A percentile compares a stretch with the other conserved stretches of the same genome.
These are phyloP conservation scores for Lysandra bellargus DNA, from an alignment of 2,888 invertebrate species.

Conservation along the genomic window DNA sequence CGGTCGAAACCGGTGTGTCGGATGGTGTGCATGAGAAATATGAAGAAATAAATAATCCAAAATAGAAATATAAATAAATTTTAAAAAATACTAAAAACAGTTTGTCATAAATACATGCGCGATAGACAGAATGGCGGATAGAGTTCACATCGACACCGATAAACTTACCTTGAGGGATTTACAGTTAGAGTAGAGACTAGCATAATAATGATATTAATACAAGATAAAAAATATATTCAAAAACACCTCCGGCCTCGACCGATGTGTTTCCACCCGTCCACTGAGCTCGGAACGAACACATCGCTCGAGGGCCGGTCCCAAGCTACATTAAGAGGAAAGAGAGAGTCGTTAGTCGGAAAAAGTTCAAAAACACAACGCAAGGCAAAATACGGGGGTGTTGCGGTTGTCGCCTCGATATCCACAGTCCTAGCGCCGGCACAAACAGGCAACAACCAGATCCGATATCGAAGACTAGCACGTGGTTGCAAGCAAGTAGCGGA, in stretches of 20 bases:
- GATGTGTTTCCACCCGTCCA: conserved; percentile 56
- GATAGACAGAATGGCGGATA: conserved; percentile 62
- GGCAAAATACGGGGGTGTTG: conserved; percentile 74
- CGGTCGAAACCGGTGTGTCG: conserved; percentile 57
- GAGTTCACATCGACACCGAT: conserved; percentile 60
- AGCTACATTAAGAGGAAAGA: conserved; percentile 67
- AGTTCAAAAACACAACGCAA: conserved; percentile 71
- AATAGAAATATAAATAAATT: conserved; percentile 57
- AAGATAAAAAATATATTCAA: conserved; percentile 40
- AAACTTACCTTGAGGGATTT: conserved; percentile 63
- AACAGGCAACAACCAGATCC: conserved; percentile 76
- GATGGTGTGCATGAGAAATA: conserved; percentile 70
- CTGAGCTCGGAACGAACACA: conserved; percentile 51
- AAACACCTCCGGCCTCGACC: conserved; percentile 58
- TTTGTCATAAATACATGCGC: conserved; percentile 61
- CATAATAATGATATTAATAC: conserved; percentile 32
- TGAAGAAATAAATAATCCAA: conserved; percentile 64
- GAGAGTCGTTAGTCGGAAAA: conserved; percentile 65
- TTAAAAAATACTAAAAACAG: conserved; percentile 49
- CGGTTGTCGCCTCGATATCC: conserved; percentile 74
- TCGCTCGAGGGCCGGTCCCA: conserved; percentile 66
- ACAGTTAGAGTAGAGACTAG: conserved; percentile 31
- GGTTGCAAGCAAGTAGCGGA: conserved; percentile 78
- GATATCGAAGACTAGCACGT: conserved; percentile 74
- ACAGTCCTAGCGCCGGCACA: conserved; percentile 63